These are phyloP conservation scores for Dusona sp. DNA, from an alignment of 2,888 invertebrate species.

Conservation along the genomic window DNA sequence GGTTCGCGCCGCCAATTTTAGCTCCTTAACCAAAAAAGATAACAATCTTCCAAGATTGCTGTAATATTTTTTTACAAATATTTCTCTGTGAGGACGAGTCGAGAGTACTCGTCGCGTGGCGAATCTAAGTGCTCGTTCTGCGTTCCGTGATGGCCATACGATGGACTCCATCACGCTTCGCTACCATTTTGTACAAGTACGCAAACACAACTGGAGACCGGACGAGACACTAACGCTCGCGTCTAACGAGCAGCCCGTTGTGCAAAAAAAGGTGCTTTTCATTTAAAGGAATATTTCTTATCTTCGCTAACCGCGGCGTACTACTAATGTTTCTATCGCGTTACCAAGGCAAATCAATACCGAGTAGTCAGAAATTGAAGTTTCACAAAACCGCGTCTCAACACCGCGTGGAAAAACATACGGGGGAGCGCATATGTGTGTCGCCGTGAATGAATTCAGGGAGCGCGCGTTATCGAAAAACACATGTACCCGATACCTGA, in stretches of 20 bases:
- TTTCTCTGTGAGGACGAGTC: conserved; percentile 3
- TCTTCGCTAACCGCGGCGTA: background rate
- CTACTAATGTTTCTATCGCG: background rate
- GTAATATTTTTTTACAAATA: conserved; percentile 3
- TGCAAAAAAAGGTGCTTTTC: background rate
- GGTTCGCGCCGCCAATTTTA: background rate
- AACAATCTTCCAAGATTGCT: conserved; percentile 1
- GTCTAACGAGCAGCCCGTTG: conserved; percentile 16
- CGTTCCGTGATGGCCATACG: conserved; percentile 17
- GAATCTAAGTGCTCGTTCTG: conserved; percentile 74
- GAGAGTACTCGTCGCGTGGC: conserved; percentile 71
- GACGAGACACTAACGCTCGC: background rate
- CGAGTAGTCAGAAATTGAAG: background rate
- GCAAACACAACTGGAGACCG: background rate
- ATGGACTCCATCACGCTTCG: conserved; percentile 15
- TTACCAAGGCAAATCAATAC: background rate
- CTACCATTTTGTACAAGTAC: conserved; percentile 1
- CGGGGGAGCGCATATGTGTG: background rate
- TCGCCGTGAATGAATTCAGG: conserved; percentile 25
- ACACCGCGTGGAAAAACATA: background rate
- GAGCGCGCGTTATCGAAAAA: conserved; percentile 72
- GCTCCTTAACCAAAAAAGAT: background rate
- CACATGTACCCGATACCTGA: conserved; percentile 79
- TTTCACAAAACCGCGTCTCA: too few relatives aligned
- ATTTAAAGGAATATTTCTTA: background rate